phyloP scores from a whole-genome alignment of 2,797 vertebrate species.

The Premnoplex brunnescens region DNA sequence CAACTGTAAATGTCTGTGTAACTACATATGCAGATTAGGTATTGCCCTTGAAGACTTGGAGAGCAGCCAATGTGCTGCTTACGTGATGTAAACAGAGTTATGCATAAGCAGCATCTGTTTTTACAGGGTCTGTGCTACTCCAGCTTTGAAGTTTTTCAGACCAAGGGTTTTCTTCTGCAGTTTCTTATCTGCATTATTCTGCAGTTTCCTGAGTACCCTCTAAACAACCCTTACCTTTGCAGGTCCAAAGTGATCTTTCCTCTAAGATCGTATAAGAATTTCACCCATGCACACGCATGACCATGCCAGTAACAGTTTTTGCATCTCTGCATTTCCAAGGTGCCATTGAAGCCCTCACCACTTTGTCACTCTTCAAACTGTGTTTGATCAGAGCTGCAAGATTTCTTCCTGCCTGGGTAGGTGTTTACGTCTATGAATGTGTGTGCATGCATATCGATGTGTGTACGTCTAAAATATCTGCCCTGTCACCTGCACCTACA shows the following conservation, averaged over 20 bases:
- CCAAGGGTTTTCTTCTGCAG: neutral
- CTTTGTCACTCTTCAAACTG: neutral
- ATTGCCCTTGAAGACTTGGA: conserved; percentile 22
- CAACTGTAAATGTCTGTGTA: neutral
- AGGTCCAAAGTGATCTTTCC: neutral
- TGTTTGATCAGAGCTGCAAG: neutral
- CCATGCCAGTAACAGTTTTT: neutral
- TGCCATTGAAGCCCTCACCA: accelerated
- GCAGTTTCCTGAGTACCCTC: neutral
- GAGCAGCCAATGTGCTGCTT: neutral
- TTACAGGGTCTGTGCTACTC: neutral
- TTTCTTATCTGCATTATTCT: neutral
- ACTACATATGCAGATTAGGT: neutral
- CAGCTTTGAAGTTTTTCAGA: neutral
- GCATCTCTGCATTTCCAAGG: neutral
- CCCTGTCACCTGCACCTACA: neutral
- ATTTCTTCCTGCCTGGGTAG: neutral
- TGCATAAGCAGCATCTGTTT: neutral
- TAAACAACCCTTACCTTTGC: neutral
- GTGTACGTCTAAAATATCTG: neutral
- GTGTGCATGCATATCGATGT: too few species aligned
- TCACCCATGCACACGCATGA: neutral
- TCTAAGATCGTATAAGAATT: neutral
- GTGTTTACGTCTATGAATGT: too few species aligned
- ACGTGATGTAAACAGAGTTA: neutral